Evolutionary conservation across 2,113 vertebrate species (phyloP), one percentile per base, ranked within the genome.

Genomic region (Peromyscus polionotus): DNA sequence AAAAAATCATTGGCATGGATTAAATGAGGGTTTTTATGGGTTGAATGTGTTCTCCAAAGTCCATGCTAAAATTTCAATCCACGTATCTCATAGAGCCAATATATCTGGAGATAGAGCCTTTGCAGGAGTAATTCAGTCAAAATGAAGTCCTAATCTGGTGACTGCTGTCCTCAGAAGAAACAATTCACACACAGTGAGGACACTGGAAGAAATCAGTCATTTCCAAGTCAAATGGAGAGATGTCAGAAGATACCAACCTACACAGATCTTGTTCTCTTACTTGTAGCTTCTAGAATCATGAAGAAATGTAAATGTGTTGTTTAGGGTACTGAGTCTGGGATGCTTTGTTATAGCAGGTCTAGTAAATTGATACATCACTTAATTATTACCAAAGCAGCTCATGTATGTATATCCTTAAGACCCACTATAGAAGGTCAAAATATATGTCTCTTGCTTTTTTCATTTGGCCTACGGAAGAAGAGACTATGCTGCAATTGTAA

Each of bases 191-290:
- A 17, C 48, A 85, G 45, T 3, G 24, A 61, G 57, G 28, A 80
- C 5, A 4, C 7, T 16, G 0, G 28, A n/a, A 76, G 12, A 42
- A 14, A 39, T 12, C 0, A 0, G 33, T 2, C 16, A 4, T 75
- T 61, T n/a, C 5, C 10, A 72, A 89, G 14, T n/a, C 7, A 14
- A 28, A 61, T 3, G 33, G 6, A 33, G 28, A 59, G 28, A 2
- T 22, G 39, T 70, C 22, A 33, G 24, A 63, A 57, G 68, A 10
- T 67, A 31, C 8, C n/a, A 42, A 8, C 12, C 31, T 33, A 42
- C 33, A 19, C 13, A 42, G 42, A 75, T 22, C 20, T 68, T 59
- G 48, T 6, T 57, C 42, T 91, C 14, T 5, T 11, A 17, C 33
- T 59, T n/a, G 26, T 0, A 36, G 42, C 20, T 26, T 24, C 59